Percentiles rank a stretch among this genome's conserved stretches.
These are phyloP conservation scores for Tetragnatha versicolor DNA, from an alignment of 1,140 invertebrate genomes.

Conservation along the genomic window DNA sequence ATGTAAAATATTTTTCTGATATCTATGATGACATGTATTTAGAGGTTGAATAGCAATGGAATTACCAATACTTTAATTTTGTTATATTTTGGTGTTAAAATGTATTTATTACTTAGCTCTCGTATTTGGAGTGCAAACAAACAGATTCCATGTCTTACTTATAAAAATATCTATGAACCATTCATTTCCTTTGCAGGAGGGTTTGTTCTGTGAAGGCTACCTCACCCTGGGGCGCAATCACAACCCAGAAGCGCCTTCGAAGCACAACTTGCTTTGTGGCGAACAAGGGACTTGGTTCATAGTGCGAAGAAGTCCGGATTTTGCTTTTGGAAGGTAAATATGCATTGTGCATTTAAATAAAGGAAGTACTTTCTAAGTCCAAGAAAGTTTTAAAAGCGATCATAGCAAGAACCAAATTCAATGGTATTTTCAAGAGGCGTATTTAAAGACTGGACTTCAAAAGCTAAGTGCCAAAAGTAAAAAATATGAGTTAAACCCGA, in stretches of 20 bases:
- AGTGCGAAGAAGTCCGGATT: constrained; percentile 59
- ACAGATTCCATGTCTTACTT: neutral
- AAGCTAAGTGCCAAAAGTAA: too few relatives aligned
- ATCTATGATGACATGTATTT: too few relatives aligned
- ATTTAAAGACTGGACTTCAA: too few relatives aligned
- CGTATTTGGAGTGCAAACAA: neutral
- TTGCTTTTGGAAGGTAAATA: constrained; percentile 50
- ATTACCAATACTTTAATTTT: neutral
- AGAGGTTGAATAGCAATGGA: too few relatives aligned
- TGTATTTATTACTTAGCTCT: too few relatives aligned
- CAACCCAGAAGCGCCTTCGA: constrained; percentile 62
- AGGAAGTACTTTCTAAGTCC: too few relatives aligned
- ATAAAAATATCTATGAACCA: neutral
- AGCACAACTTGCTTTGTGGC: constrained; percentile 62
- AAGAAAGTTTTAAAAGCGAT: too few relatives aligned
- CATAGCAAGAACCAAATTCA: too few relatives aligned
- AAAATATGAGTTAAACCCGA: too few relatives aligned
- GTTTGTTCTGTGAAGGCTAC: constrained; percentile 20
- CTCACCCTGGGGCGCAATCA: constrained; percentile 56
- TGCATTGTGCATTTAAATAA: too few relatives aligned
- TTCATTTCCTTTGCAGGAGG: neutral
- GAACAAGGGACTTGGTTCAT: constrained; percentile 59
- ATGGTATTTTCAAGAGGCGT: too few relatives aligned
- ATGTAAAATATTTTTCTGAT: too few relatives aligned
- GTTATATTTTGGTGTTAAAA: neutral